Evolutionary conservation across 1,140 invertebrate genomes (phyloP), one percentile per base, ranked within the genome.

Genomic region (Pseudomyrmex pallidus): DNA sequence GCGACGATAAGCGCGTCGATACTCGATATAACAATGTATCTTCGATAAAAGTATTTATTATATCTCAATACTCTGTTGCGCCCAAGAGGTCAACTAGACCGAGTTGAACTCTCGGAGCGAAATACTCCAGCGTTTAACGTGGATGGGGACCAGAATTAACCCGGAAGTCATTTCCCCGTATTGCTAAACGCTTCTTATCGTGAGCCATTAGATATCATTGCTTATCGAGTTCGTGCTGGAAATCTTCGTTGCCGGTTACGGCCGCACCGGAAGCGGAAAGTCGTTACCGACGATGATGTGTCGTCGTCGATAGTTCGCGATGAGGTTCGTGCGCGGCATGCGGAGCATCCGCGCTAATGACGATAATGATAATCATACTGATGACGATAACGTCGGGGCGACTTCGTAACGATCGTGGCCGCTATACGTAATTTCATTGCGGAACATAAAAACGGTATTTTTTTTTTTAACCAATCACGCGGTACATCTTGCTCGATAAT

Each of bases 191-290:
- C 46, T 25, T 63, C 46, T 87, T 87, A 87, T 87, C 82, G 13
- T n/a, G 44, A 8, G 15, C 10, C 22, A 63, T 68, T 57, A 52
- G 44, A 66, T 25, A 87, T 72, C 52, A 35, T 62, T 74, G 52
- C 46, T 87, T 87, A 84, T 87, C 85, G 54, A 7, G 20, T 56
- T 63, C 52, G 54, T 48, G 50, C 50, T 52, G 50, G 57, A 35
- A 64, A 64, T 84, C 7, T 67, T 44, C 59, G 50, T 52, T 68
- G 54, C 72, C 22, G 52, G 48, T 74, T 74, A 74, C 70, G 70
- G 68, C 20, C 25, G 52, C 46, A 35, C 56, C 82, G 86, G 82
- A 84, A 87, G 52, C 82, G 68, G 85, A 86, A 87, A 74, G 78
- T 74, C 59, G 48, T 73, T 82, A 25, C 70, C 54, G 57, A 63